phyloP scores from a whole-genome alignment of 2,113 vertebrate species.

The Lichenostomus cassidix region DNA sequence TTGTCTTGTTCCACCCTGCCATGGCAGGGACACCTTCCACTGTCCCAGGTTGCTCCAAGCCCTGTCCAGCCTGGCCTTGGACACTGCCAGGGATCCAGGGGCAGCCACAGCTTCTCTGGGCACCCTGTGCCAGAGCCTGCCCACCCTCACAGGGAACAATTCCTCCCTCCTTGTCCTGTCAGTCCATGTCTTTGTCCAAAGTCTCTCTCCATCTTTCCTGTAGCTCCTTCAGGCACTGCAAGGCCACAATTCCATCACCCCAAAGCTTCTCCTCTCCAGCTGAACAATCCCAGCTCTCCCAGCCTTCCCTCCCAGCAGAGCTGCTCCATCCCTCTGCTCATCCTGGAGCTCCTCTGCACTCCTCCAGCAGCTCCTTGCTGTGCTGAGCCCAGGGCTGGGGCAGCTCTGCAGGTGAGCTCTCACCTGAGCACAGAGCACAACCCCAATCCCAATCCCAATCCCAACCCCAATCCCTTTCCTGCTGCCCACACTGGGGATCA shows the following conservation, averaged over 20 bases:
- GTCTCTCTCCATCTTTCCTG: rapidly evolving
- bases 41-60: background rate
- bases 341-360: background rate
- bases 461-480: background rate
- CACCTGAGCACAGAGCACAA: background rate
- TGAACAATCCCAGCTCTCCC: background rate
- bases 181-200: rapidly evolving
- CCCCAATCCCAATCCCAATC: background rate
- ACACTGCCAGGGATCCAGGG: background rate
- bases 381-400: background rate
- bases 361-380: background rate
- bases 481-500: background rate
- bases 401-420: background rate
- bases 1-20: rapidly evolving
- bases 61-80: background rate
- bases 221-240: rapidly evolving
- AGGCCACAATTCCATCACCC: rapidly evolving
- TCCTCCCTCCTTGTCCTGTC: rapidly evolving
- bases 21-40: background rate
- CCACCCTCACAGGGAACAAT: rapidly evolving
- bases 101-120: background rate
- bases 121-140: background rate
- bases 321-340: background rate
- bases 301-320: background rate
- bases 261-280: background rate